A percentile compares a stretch with the other conserved stretches of the same genome.
phyloP scores from a whole-genome alignment of 2,888 invertebrate genomes.

The Machimus rusticus region DNA sequence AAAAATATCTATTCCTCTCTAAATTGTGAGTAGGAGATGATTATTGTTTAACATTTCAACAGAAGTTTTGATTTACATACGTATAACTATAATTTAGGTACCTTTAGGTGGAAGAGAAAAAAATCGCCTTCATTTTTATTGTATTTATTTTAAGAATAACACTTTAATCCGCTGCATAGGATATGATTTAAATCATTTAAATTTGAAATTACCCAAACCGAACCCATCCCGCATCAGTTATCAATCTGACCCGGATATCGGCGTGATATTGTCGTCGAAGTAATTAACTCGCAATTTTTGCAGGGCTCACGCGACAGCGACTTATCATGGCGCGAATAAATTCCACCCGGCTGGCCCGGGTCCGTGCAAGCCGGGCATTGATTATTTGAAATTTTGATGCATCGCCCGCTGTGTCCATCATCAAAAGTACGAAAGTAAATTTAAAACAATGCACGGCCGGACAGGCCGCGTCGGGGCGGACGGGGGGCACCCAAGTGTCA shows the following conservation, averaged over 20 bases:
- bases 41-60: no score
- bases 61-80: no score
- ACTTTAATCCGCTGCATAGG: no score
- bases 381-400: constrained; percentile 42
- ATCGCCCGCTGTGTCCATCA: constrained; percentile 26
- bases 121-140: no score
- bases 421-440: constrained; percentile 32
- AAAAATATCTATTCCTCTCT: no score
- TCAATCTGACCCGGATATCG: neutral
- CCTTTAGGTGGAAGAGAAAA: no score
- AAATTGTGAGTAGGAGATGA: no score
- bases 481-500: neutral
- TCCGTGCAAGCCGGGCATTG: constrained; percentile 27
- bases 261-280: constrained; percentile 62
- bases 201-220: neutral
- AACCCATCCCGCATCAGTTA: neutral
- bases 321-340: constrained; percentile 30
- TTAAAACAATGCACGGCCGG: constrained; percentile 12
- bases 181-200: neutral
- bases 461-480: neutral
- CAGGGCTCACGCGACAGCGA: neutral
- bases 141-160: neutral
- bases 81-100: no score
- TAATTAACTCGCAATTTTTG: constrained; percentile 64
- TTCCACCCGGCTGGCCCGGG: neutral